A percentile compares a stretch with the other conserved stretches of the same genome.
Conservation (phyloP, 1,140 invertebrate genomes). For the Ruditapes philippinarum region DNA sequence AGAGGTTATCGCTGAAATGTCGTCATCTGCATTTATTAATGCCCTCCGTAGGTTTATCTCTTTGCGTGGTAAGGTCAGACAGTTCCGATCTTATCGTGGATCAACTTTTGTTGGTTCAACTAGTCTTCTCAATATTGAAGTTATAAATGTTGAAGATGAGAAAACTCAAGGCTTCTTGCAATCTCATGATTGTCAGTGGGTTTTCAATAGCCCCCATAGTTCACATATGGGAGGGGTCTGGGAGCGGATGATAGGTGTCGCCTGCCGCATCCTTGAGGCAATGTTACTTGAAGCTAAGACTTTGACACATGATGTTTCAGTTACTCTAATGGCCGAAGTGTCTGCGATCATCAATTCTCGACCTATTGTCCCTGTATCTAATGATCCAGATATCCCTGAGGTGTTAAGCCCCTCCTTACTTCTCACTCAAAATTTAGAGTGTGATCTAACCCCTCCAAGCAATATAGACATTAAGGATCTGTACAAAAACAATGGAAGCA, state of each 20-base stretch:
- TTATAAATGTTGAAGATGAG: neutral
- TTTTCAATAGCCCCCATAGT: conserved; percentile 66
- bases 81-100: neutral
- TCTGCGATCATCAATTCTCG: conserved; percentile 39
- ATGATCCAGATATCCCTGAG: neutral
- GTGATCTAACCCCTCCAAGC: too few species aligned
- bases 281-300: conserved; percentile 58
- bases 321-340: conserved; percentile 68
- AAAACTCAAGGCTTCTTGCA: neutral
- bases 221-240: conserved; percentile 69
- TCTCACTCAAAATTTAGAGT: neutral
- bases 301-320: conserved; percentile 67
- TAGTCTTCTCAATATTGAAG: neutral
- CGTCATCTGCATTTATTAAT: neutral
- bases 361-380: neutral
- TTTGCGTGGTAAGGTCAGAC: neutral
- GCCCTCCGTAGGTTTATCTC: conserved; percentile 13
- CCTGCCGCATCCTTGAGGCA: conserved; percentile 58
- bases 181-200: neutral
- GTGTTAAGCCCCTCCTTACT: neutral
- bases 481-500: conserved; percentile 53
- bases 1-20: neutral
- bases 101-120: conserved; percentile 29
- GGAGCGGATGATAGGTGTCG: conserved; percentile 70
- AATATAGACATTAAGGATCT: conserved; percentile 2